A percentile compares a stretch with the other conserved stretches of the same genome.
Evolutionary conservation across 2,888 invertebrate species (phyloP).

Genomic region (Polietes domitor): DNA sequence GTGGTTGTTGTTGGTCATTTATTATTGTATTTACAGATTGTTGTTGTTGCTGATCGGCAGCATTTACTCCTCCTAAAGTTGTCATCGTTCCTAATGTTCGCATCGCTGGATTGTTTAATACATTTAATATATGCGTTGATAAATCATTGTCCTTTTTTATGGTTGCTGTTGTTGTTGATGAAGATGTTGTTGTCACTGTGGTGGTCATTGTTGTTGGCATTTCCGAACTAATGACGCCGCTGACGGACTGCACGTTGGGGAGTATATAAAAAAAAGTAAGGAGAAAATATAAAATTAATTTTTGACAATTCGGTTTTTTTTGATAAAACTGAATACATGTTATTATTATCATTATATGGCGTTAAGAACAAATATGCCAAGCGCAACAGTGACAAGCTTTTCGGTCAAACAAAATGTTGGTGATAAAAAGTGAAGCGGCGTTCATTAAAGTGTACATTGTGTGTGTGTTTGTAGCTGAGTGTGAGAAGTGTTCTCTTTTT

Average conservation of each 20-base stretch:
- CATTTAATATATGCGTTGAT: conserved; percentile 68
- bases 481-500: neutral
- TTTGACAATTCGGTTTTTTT: too few species aligned
- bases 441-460: conserved; percentile 51
- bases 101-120: conserved; percentile 65
- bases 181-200: conserved; percentile 64
- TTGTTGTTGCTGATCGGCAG: conserved; percentile 59
- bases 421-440: conserved; percentile 50
- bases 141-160: conserved; percentile 64
- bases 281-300: conserved; percentile 5
- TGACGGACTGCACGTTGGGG: conserved; percentile 66
- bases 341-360: too few species aligned
- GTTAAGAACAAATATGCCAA: conserved; percentile 57
- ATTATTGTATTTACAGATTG: conserved; percentile 64
- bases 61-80: conserved; percentile 9
- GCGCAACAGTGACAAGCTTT: conserved; percentile 65
- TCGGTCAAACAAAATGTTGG: conserved; percentile 37
- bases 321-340: too few species aligned
- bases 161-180: conserved; percentile 67
- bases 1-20: conserved; percentile 58
- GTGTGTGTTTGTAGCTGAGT: conserved; percentile 44
- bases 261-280: neutral
- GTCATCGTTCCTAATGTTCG: conserved; percentile 48
- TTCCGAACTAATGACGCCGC: conserved; percentile 69
- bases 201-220: conserved; percentile 48